phyloP scores from a whole-genome alignment of 2,888 invertebrate genomes.

The Silvanus unidentatus region DNA sequence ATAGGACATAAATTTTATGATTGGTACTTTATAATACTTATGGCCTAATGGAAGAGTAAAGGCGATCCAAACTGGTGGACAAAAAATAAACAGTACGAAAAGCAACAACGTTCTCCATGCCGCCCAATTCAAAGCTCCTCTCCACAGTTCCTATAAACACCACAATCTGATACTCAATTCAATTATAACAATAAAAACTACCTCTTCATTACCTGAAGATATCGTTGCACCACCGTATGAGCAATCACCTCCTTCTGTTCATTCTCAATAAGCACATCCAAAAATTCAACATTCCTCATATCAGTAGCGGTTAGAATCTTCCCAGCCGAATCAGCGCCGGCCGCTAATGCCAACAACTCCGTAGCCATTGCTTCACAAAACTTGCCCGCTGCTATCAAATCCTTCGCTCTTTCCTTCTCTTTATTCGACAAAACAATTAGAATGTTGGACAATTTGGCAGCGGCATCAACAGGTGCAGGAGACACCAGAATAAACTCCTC shows the following conservation, averaged over 20 bases:
- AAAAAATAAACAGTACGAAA: constrained; percentile 85
- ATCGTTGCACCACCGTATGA: constrained; percentile 95
- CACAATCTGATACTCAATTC: neutral
- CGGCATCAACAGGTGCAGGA: constrained; percentile 98
- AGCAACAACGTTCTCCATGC: constrained; percentile 91
- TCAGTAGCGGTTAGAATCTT: constrained; percentile 93
- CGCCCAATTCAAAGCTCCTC: constrained; percentile 94
- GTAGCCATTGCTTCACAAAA: constrained; percentile 98
- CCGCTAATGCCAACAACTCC: constrained; percentile 87
- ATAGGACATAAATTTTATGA: constrained; percentile 99
- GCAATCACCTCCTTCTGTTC: constrained; percentile 98
- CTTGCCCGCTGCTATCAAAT: constrained; percentile 89
- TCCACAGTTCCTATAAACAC: constrained; percentile 84
- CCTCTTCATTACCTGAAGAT: constrained; percentile 76
- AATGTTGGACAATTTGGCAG: constrained; percentile 93
- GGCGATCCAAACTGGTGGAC: constrained; percentile 94
- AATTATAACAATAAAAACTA: constrained; percentile 26
- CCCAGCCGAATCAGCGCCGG: constrained; percentile 91
- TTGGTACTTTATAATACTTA: constrained; percentile 96
- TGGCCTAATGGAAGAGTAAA: constrained; percentile 93
- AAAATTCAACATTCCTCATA: constrained; percentile 85
- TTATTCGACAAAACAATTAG: constrained; percentile 83
- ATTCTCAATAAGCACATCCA: constrained; percentile 95
- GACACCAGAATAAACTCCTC: constrained; percentile 98
- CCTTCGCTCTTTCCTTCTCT: constrained; percentile 97